Evolutionary conservation across 2,797 vertebrate species (phyloP).

Genomic region (Nothura maculosa): DNA sequence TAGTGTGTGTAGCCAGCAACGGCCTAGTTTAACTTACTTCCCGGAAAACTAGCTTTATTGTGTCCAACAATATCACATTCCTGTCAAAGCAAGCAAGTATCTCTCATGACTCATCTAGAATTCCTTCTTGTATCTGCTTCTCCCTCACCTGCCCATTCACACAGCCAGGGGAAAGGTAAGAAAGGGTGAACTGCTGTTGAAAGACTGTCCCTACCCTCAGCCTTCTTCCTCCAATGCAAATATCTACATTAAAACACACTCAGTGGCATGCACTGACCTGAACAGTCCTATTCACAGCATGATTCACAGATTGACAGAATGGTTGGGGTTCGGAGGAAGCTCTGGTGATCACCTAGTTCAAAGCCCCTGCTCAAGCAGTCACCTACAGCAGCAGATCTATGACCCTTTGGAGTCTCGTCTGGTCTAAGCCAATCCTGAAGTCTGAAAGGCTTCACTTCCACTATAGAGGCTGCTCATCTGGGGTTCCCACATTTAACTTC

Average conservation of each 20-base stretch:
- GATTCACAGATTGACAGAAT: not conserved
- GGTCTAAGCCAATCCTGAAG: too few relatives aligned
- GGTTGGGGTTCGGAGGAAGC: not conserved
- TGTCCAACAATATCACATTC: not conserved
- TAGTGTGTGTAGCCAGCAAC: not conserved
- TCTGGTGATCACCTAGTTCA: not conserved
- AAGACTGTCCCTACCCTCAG: not conserved
- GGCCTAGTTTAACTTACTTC: not conserved
- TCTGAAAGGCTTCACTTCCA: too few relatives aligned
- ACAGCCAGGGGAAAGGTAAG: not conserved
- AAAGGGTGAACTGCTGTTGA: not conserved
- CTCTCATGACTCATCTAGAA: not conserved
- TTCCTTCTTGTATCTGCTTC: not conserved
- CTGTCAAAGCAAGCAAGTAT: not conserved
- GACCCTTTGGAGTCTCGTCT: too few relatives aligned
- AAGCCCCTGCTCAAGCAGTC: not conserved
- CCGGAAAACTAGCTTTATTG: not conserved
- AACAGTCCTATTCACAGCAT: not conserved
- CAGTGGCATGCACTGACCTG: not conserved
- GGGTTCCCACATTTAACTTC: too few relatives aligned
- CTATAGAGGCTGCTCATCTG: too few relatives aligned
- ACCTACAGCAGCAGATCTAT: not conserved
- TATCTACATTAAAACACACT: not conserved
- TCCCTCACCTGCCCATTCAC: not conserved
- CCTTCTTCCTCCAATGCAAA: not conserved